These are phyloP conservation scores for Peromyscus leucopus DNA, from an alignment of 2,113 vertebrate species.

Conservation along the genomic window DNA sequence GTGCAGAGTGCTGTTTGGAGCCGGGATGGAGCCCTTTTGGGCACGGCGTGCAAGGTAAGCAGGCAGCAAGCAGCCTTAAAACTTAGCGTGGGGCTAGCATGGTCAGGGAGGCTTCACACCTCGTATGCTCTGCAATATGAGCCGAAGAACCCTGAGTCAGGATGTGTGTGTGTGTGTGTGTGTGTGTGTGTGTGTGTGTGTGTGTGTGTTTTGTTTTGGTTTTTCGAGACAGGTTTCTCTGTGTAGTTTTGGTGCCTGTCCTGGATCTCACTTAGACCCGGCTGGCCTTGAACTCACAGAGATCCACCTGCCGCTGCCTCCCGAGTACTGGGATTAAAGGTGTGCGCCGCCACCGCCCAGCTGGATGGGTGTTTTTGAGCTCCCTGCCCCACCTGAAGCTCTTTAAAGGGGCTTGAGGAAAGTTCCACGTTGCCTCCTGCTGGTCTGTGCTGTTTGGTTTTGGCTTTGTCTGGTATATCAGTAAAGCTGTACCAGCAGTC, in stretches of 20 bases:
- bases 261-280: no score
- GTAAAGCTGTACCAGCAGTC: not conserved
- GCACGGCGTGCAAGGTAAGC: constrained; percentile 94
- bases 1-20: constrained; percentile 95
- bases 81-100: not conserved
- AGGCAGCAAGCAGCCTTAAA: rapidly evolving
- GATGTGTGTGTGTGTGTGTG: no score
- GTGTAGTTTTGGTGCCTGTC: no score
- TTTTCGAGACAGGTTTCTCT: no score
- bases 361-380: not conserved
- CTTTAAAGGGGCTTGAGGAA: not conserved
- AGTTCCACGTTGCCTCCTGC: not conserved
- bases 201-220: no score
- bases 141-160: not conserved
- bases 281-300: no score
- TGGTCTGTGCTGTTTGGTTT: not conserved
- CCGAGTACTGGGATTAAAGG: no score
- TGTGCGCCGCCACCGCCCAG: no score
- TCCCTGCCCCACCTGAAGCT: not conserved
- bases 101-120: not conserved
- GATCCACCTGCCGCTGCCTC: no score
- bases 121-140: not conserved
- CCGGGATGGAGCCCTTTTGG: constrained; percentile 91
- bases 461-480: not conserved
- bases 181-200: no score